A percentile compares a stretch with the other conserved stretches of the same genome.
Evolutionary conservation across 1,140 invertebrate species (phyloP).

Genomic region (Octopus sinensis): DNA sequence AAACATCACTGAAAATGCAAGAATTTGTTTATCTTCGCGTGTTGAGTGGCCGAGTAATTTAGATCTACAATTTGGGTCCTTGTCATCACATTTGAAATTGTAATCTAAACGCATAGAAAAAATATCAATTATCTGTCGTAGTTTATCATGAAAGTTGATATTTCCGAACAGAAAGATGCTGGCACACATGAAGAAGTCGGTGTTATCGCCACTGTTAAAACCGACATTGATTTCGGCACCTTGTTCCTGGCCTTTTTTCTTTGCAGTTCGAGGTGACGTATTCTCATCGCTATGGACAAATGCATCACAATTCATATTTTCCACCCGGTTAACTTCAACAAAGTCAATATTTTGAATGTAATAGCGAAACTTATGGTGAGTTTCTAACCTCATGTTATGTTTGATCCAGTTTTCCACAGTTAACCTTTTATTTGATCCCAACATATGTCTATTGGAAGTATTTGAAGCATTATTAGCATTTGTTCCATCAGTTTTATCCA

Average conservation of each 20-base stretch:
- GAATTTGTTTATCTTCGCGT: not conserved
- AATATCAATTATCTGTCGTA: not conserved
- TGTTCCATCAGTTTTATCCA: no score
- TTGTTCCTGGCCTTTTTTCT: not conserved
- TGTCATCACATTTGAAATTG: not conserved
- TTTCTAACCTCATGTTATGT: not conserved
- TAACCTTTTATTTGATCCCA: not conserved
- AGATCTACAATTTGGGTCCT: not conserved
- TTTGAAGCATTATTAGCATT: no score
- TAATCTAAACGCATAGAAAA: not conserved
- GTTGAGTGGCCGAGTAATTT: not conserved
- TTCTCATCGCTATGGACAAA: not conserved
- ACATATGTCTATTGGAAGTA: no score
- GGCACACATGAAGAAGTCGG: not conserved
- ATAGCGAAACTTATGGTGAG: not conserved
- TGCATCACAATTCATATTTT: not conserved
- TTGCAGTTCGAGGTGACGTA: not conserved
- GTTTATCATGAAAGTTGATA: not conserved
- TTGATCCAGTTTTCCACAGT: not conserved
- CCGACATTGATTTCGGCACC: not conserved
- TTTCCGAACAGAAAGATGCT: not conserved
- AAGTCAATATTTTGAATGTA: not conserved
- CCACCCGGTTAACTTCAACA: not conserved
- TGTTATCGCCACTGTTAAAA: not conserved
- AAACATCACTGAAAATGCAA: not conserved